Conservation (phyloP, 2,113 vertebrate genomes). For the Sialia sialis region DNA sequence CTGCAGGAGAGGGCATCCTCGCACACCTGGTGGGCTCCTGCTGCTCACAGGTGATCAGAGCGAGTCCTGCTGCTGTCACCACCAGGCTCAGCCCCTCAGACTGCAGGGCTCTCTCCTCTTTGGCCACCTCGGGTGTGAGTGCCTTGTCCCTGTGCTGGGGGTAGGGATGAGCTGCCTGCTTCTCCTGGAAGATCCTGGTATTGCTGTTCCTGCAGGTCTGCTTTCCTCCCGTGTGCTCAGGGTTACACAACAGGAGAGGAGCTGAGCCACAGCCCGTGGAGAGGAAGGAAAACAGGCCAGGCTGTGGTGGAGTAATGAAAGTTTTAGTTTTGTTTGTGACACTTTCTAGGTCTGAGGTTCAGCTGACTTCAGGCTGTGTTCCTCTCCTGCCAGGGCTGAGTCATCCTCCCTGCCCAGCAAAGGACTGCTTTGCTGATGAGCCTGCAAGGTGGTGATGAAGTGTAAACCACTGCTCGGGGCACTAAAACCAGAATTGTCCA, state of each 20-base stretch:
- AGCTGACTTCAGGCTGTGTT: neutral
- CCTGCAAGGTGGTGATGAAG: neutral
- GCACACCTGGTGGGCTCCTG: accelerated
- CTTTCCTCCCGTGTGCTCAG: neutral
- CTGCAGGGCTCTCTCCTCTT: neutral
- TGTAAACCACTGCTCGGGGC: neutral
- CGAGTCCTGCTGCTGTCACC: neutral
- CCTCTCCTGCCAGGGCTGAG: neutral
- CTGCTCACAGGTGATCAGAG: neutral
- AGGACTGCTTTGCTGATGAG: neutral
- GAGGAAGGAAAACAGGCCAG: neutral
- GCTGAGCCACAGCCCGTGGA: neutral
- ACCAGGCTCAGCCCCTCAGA: accelerated
- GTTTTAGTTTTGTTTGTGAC: neutral
- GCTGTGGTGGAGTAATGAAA: neutral
- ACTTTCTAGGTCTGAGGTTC: neutral
- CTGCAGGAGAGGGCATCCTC: neutral
- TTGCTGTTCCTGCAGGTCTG: neutral
- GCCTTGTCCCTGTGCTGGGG: neutral
- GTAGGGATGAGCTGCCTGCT: neutral
- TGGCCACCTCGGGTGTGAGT: neutral
- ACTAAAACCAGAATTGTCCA: neutral
- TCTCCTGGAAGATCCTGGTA: accelerated
- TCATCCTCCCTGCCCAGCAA: neutral
- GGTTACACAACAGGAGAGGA: neutral